Percentiles rank a stretch among this genome's conserved stretches.
These are phyloP conservation scores for Crenuchus spilurus DNA, from an alignment of 2,797 vertebrate genomes.

Conservation along the genomic window DNA sequence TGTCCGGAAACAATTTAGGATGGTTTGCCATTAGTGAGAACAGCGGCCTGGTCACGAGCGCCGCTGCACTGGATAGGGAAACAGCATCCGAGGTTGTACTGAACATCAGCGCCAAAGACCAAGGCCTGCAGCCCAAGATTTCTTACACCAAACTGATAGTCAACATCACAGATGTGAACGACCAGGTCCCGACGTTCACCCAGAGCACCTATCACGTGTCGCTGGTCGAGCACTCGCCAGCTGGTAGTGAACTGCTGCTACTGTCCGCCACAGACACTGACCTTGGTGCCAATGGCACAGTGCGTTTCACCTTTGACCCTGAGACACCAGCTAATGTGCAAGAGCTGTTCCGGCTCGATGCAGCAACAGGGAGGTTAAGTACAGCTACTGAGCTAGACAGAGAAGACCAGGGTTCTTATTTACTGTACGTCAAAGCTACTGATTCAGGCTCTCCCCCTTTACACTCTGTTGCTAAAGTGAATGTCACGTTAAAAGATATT, in stretches of 20 bases:
- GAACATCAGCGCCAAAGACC: constrained; percentile 96
- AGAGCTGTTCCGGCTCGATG: constrained; percentile 87
- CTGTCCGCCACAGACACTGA: constrained; percentile 89
- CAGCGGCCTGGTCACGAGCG: constrained; percentile 92
- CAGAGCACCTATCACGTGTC: constrained; percentile 83
- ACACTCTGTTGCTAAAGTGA: constrained; percentile 84
- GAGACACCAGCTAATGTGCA: constrained; percentile 81
- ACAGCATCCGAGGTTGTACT: constrained; percentile 87
- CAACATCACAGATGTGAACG: constrained; percentile 91
- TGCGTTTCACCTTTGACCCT: constrained; percentile 85
- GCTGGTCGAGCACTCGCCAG: constrained; percentile 84
- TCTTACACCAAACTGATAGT: constrained; percentile 93
- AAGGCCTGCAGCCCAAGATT: constrained; percentile 93
- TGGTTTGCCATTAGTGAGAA: constrained; percentile 97
- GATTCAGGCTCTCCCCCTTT: constrained; percentile 88
- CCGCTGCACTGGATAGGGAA: constrained; percentile 86
- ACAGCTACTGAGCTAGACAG: constrained; percentile 85
- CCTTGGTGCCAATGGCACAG: constrained; percentile 91
- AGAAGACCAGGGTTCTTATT: constrained; percentile 85
- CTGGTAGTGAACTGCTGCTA: constrained; percentile 85
- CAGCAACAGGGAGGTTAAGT: constrained; percentile 84
- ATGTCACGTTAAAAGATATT: constrained; percentile 88
- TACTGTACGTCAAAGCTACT: constrained; percentile 84
- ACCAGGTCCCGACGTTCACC: constrained; percentile 88
- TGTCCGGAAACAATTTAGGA: constrained; percentile 92